Percentiles rank a stretch among this genome's conserved stretches.
phyloP scores from a whole-genome alignment of 2,797 vertebrate genomes.

The Mormyrops attenuatus region DNA sequence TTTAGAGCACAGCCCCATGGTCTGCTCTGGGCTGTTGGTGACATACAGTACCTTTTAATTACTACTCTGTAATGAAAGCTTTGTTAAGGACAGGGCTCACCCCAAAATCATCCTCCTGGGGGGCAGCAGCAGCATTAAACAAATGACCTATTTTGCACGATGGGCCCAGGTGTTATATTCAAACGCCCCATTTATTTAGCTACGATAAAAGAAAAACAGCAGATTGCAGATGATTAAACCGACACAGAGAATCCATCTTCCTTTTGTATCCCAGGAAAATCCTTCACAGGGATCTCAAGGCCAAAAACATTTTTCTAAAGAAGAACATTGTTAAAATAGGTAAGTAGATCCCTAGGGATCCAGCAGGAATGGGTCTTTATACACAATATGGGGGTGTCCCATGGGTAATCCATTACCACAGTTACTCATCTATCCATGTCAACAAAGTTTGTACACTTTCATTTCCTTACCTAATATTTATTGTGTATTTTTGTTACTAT shows the following conservation, averaged over 20 bases:
- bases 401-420: neutral
- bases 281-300: slow-evolving; percentile 81
- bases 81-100: too few species aligned
- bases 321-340: slow-evolving; percentile 79
- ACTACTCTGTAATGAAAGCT: neutral
- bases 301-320: slow-evolving; percentile 83
- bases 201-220: neutral
- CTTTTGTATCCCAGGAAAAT: slow-evolving; percentile 58
- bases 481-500: neutral
- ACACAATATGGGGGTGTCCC: neutral
- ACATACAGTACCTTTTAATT: neutral
- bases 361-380: neutral
- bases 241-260: neutral
- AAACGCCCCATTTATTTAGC: neutral
- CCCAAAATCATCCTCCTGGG: neutral
- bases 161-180: neutral
- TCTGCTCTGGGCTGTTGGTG: neutral
- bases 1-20: neutral
- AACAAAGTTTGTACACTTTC: neutral
- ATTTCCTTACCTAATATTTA: neutral
- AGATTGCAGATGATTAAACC: neutral
- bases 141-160: neutral
- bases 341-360: slow-evolving; percentile 49
- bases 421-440: neutral
- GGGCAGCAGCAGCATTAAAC: neutral